phyloP scores from a whole-genome alignment of 2,113 vertebrate genomes.

The Pitta sordida region DNA sequence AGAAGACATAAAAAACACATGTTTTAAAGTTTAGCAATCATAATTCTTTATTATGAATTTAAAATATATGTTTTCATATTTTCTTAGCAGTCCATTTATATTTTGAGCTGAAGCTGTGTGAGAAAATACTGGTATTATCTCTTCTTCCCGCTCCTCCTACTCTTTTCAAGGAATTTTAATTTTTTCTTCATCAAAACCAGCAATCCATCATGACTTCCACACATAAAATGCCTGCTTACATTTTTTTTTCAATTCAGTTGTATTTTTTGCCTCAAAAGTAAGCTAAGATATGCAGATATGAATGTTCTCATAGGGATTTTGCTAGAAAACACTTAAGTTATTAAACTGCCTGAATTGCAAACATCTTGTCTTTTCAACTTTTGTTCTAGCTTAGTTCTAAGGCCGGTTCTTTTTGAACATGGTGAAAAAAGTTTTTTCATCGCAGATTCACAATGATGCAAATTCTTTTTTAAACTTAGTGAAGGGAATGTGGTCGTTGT shows the following conservation, averaged over 20 bases:
- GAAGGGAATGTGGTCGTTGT: background rate
- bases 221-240: background rate
- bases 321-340: background rate
- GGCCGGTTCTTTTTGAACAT: background rate
- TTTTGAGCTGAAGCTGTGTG: background rate
- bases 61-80: background rate
- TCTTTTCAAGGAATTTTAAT: constrained; percentile 9
- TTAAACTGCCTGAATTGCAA: background rate
- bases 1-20: background rate
- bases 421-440: background rate
- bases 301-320: background rate
- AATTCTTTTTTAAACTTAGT: background rate
- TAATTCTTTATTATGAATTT: background rate
- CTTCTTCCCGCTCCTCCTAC: background rate
- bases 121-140: background rate
- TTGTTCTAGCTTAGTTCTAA: background rate
- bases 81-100: background rate
- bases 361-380: background rate
- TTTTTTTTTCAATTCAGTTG: background rate
- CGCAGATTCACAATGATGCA: background rate
- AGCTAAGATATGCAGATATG: background rate
- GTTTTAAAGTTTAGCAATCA: background rate
- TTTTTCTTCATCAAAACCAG: background rate
- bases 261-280: background rate
- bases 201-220: background rate